A percentile compares a stretch with the other conserved stretches of the same genome.
Conservation (phyloP, 2,797 vertebrate species). For the Geotrypetes seraphini region DNA sequence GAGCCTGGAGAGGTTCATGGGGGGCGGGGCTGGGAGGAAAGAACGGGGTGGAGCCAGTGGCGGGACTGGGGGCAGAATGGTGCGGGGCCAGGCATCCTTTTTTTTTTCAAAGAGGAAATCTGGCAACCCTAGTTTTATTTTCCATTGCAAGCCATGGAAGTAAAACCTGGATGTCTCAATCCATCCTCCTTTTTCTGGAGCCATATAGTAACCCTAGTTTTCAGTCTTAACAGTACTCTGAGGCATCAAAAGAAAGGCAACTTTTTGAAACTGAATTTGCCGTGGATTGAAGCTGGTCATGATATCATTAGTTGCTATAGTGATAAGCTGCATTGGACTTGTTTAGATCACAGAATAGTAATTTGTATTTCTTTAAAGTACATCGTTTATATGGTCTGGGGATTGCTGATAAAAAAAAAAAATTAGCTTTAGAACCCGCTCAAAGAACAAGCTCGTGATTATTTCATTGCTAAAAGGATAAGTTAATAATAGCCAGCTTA, state of each 20-base stretch:
- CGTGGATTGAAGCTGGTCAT: conserved; percentile 36
- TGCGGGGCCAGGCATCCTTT: too few relatives aligned
- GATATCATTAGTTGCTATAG: conserved; percentile 62
- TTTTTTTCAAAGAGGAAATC: too few relatives aligned
- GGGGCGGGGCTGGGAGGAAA: too few relatives aligned
- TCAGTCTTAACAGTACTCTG: too few relatives aligned
- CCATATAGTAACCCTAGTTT: too few relatives aligned
- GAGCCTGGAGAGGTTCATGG: too few relatives aligned
- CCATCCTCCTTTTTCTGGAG: too few relatives aligned
- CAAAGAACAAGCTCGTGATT: conserved; percentile 4
- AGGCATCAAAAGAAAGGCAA: conserved; percentile 23
- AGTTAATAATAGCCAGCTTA: conserved; percentile 18
- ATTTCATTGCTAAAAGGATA: conserved; percentile 6
- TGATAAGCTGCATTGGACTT: conserved; percentile 40
- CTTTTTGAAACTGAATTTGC: conserved; percentile 35
- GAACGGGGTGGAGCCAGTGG: too few relatives aligned
- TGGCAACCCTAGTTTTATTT: too few relatives aligned
- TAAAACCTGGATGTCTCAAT: too few relatives aligned
- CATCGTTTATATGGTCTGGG: conserved; percentile 19
- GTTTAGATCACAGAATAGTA: conserved; percentile 28
- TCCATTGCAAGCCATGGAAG: too few relatives aligned
- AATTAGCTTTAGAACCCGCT: conserved; percentile 31
- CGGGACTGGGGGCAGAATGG: too few relatives aligned
- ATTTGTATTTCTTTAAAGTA: conserved; percentile 48
- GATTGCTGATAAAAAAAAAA: conserved; percentile 43